These are phyloP conservation scores for Unio pictorum DNA, from an alignment of 2,888 invertebrate genomes.

Conservation along the genomic window DNA sequence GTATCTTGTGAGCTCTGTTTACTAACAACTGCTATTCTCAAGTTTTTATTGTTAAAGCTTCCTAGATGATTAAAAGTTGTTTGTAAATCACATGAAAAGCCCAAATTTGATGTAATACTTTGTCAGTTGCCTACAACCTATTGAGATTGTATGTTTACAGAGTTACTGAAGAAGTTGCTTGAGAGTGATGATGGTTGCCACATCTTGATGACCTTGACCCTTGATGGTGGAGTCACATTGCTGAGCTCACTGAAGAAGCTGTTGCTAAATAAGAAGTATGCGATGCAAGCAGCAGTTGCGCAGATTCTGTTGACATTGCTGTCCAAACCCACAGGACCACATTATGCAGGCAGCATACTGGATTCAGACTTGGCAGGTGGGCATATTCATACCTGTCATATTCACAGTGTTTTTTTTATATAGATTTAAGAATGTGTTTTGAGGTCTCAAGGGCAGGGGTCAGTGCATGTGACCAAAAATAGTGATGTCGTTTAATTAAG, in stretches of 20 bases:
- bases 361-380: slow-evolving; percentile 45
- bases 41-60: no score
- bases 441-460: no score
- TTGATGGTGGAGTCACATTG: slow-evolving; percentile 23
- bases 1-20: no score
- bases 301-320: slow-evolving; percentile 33
- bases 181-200: slow-evolving; percentile 16
- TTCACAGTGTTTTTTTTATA: background rate
- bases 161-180: slow-evolving; percentile 38
- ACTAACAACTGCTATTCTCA: no score
- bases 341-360: slow-evolving; percentile 30
- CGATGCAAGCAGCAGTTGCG: slow-evolving; percentile 34
- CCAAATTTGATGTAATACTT: no score
- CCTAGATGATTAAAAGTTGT: no score
- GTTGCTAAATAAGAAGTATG: slow-evolving; percentile 35
- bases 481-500: no score
- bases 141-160: slow-evolving; percentile 15
- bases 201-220: slow-evolving; percentile 30
- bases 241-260: slow-evolving; percentile 39
- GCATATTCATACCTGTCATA: background rate
- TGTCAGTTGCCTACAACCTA: no score
- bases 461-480: no score
- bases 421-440: background rate
- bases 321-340: slow-evolving; percentile 9
- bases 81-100: no score